These are phyloP conservation scores for Amphiprion percula DNA, from an alignment of 2,113 vertebrate species.

Conservation along the genomic window DNA sequence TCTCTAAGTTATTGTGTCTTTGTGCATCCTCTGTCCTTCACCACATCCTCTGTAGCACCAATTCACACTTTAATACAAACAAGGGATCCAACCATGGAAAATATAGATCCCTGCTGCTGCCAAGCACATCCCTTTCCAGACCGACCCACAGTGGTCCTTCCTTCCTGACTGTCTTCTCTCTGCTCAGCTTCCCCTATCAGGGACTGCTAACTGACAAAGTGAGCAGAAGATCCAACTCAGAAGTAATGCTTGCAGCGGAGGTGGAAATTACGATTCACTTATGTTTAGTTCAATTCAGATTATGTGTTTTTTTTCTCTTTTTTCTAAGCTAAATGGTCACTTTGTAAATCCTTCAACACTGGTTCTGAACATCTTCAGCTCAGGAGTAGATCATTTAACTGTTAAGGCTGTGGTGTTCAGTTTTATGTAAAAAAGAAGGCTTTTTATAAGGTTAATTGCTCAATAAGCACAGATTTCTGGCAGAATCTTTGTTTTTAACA, in stretches of 20 bases:
- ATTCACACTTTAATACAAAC: slow-evolving; percentile 55
- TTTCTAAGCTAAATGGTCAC: background rate
- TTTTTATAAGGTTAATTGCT: background rate
- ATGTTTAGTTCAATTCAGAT: background rate
- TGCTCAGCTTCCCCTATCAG: slow-evolving; percentile 34
- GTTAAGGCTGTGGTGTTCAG: background rate
- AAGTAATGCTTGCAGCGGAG: background rate
- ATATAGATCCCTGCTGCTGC: slow-evolving; percentile 35
- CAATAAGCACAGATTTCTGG: background rate
- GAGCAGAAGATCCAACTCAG: background rate
- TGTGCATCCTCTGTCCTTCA: slow-evolving; percentile 47
- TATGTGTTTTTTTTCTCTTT: background rate
- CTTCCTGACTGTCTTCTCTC: slow-evolving; percentile 60
- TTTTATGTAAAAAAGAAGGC: background rate
- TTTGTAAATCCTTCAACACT: background rate
- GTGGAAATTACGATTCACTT: background rate
- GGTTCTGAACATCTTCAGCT: background rate
- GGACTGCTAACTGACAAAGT: slow-evolving; percentile 21
- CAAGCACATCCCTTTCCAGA: slow-evolving; percentile 55
- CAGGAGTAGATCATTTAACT: background rate
- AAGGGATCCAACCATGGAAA: slow-evolving; percentile 62
- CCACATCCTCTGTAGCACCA: slow-evolving; percentile 53
- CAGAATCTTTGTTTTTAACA: too few species aligned
- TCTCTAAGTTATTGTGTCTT: slow-evolving; percentile 49
- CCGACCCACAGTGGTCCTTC: slow-evolving; percentile 48